These are phyloP conservation scores for Cheilosia vernalis DNA, from an alignment of 2,888 invertebrate genomes.

Conservation along the genomic window DNA sequence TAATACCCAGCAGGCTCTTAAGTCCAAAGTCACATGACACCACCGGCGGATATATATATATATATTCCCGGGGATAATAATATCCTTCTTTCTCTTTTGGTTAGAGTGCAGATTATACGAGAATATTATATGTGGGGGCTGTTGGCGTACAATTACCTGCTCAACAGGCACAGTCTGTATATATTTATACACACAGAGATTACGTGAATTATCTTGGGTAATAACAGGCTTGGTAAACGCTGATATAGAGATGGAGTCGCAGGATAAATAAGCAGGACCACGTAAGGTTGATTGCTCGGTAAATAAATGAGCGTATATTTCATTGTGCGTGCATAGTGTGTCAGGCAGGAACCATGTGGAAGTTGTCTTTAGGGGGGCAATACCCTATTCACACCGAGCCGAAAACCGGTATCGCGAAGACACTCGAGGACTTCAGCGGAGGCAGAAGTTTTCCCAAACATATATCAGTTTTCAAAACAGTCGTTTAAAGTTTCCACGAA, in stretches of 20 bases:
- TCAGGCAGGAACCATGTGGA: neutral
- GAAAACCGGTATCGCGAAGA: too few relatives aligned
- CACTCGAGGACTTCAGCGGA: too few relatives aligned
- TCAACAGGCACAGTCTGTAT: neutral
- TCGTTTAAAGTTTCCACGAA: too few relatives aligned
- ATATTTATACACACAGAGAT: conserved; percentile 17
- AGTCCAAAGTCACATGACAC: conserved; percentile 12
- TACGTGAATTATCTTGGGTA: conserved; percentile 19
- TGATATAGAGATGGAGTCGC: neutral
- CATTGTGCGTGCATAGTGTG: neutral
- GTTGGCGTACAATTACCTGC: neutral
- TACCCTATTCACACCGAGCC: too few relatives aligned
- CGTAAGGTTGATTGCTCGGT: conserved; percentile 12
- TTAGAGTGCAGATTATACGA: conserved; percentile 16
- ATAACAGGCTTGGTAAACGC: conserved; percentile 20
- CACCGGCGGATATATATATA: neutral
- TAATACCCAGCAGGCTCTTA: neutral
- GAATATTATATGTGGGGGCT: neutral
- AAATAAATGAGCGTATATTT: conserved; percentile 12
- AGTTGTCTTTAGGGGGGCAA: neutral
- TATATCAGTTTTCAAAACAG: too few relatives aligned
- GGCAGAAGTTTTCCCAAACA: too few relatives aligned
- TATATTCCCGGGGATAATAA: conserved; percentile 9
- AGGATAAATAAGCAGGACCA: neutral
- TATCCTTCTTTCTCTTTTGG: conserved; percentile 3